Conservation (phyloP, 2,888 invertebrate genomes). For the Drosophila anceps region DNA sequence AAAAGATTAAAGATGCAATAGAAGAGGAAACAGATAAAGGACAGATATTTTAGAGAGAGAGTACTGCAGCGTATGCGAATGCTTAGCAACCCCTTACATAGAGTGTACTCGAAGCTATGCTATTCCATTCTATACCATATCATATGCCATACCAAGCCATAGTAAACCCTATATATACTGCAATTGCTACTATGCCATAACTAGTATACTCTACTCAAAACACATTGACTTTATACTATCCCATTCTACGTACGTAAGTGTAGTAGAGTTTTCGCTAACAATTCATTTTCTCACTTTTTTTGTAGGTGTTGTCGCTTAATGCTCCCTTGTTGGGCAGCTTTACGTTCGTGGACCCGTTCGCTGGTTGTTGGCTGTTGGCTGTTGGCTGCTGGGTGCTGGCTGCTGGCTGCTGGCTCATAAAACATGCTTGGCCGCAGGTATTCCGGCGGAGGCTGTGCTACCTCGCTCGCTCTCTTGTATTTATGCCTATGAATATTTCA, state of each 20-base stretch:
- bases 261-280: background rate
- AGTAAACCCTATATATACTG: background rate
- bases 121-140: background rate
- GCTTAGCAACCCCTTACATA: background rate
- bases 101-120: background rate
- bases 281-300: background rate
- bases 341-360: conserved; percentile 5
- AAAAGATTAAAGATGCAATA: too few species aligned
- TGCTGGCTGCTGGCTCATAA: conserved; percentile 61
- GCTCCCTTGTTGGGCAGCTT: conserved; percentile 3
- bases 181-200: background rate
- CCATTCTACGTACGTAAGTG: background rate
- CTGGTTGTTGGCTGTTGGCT: too few species aligned
- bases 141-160: background rate
- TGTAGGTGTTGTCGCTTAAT: conserved; percentile 25
- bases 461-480: conserved; percentile 48
- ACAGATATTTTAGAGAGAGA: too few species aligned
- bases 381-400: conserved; percentile 1
- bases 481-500: conserved; percentile 79
- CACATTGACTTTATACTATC: background rate
- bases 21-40: too few species aligned
- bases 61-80: too few species aligned
- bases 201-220: background rate
- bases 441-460: conserved; percentile 17
- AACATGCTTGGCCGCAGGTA: conserved; percentile 71